Evolutionary conservation across 2,797 vertebrate species (phyloP), one percentile per base, ranked within the genome.

Genomic region (Phylloscopus collybita): DNA sequence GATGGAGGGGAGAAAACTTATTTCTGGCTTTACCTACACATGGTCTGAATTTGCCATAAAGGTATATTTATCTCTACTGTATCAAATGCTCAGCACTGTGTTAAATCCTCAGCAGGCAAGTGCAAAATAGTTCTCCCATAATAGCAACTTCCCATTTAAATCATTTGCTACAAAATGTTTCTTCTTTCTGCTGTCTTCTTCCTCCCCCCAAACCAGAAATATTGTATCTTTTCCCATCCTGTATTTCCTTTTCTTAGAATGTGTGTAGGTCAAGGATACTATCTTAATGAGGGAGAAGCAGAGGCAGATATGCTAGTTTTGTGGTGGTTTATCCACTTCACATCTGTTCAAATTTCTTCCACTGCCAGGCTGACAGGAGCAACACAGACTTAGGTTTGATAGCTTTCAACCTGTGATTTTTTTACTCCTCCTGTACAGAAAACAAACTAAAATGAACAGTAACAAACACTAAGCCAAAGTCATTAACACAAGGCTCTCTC

Each of bases 361-460:
- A 14, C 36, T 92, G 34, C 14, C 54, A 80, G 67, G 21, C n/a
- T 82, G 69, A 53, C 19, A 13, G 74, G 20, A 83, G 36, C 15
- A 76, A 74, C 80, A 73, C 22, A 53, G 51, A 79, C 20, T 64
- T 49, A 60, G 10, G 18, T 51, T 86, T 69, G 45, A 54, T 13
- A 71, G 29, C 11, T 87, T 81, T 84, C 51, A 90, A 47, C 57
- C 32, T 23, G 25, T 26, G 40, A 32, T 19, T 62, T 70, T 80
- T 85, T 82, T 44, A 18, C 62, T 92, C 53, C 56, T 70, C 20
- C 11, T 8, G 6, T 69, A 85, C 44, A 89, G 45, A 94, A 92
- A 87, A 89, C 60, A 85, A 93, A 89, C 32, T 60, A 60, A 81
- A 90, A 88, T 22, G 45, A 87, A 75, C 74, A 92, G 59, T 21